phyloP scores from a whole-genome alignment of 2,113 vertebrate species.

The Okapia johnstoni region DNA sequence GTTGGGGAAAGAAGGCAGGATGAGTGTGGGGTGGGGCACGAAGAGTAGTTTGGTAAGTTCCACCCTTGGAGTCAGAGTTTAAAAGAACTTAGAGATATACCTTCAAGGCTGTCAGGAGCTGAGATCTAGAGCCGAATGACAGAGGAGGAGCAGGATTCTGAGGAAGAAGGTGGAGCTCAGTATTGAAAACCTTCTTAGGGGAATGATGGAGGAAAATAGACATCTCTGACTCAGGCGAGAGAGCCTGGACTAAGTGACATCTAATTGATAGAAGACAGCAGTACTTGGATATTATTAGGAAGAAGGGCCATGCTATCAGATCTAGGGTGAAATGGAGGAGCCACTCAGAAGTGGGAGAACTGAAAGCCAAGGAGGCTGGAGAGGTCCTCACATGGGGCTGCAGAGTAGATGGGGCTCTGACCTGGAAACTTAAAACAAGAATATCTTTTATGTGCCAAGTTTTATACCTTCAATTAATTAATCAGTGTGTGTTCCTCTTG shows the following conservation, averaged over 20 bases:
- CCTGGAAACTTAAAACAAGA: not conserved
- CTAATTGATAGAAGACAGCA: not conserved
- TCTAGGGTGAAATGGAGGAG: not conserved
- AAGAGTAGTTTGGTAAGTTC: not conserved
- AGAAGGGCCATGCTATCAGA: not conserved
- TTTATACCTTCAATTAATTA: not conserved
- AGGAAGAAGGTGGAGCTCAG: not conserved
- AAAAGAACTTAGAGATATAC: not conserved
- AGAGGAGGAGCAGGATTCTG: not conserved
- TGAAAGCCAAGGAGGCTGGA: not conserved
- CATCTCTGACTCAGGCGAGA: not conserved
- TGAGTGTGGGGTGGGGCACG: fast-evolving
- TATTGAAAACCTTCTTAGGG: not conserved
- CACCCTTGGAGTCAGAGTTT: not conserved
- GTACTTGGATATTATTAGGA: not conserved
- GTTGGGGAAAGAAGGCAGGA: not conserved
- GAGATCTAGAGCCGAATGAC: not conserved
- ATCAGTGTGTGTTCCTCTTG: fast-evolving
- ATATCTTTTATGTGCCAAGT: not conserved
- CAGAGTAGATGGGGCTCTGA: not conserved
- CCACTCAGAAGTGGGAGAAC: not conserved
- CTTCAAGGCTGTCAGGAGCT: not conserved
- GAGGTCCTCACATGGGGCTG: not conserved
- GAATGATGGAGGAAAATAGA: not conserved
- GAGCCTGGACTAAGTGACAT: not conserved